Evolutionary conservation across 2,888 invertebrate genomes (phyloP).

Genomic region (Epirrhoe tristata): DNA sequence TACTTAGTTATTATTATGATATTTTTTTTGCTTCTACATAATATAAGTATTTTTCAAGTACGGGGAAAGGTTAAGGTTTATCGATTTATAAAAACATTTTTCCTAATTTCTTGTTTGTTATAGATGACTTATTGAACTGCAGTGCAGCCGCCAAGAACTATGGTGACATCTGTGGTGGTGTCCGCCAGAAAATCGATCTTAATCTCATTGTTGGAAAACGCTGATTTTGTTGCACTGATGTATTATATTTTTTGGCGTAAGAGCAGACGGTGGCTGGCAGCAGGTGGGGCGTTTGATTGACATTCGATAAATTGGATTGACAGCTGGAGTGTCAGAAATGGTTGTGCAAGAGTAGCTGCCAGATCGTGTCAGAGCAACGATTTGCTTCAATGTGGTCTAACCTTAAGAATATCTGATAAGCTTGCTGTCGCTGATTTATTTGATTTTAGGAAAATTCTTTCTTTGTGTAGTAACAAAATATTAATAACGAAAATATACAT

Average conservation of each 20-base stretch:
- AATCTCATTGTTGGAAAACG: conserved; percentile 39
- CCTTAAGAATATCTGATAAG: conserved; percentile 12
- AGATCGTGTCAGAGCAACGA: conserved; percentile 36
- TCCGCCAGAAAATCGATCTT: conserved; percentile 49
- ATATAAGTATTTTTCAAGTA: no score
- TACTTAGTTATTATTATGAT: no score
- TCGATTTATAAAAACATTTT: background rate
- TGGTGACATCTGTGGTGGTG: conserved; percentile 33
- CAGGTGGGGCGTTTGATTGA: conserved; percentile 61
- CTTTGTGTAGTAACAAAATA: background rate
- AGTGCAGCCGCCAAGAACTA: background rate
- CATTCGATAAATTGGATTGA: conserved; percentile 66
- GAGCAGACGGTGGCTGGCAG: conserved; percentile 56
- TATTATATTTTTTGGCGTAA: conserved; percentile 49
- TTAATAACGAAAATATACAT: no score
- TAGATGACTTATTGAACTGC: background rate
- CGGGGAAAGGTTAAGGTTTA: background rate
- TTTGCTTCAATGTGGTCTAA: conserved; percentile 27
- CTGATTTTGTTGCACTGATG: conserved; percentile 46
- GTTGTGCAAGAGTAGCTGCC: conserved; percentile 52
- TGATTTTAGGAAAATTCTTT: background rate
- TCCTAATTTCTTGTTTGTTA: background rate
- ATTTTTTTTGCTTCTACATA: no score
- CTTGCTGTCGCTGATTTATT: background rate
- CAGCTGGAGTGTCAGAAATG: conserved; percentile 55